Conservation (phyloP, 92 coral and sea anemone species). For the Zoanthus solanderi region DNA sequence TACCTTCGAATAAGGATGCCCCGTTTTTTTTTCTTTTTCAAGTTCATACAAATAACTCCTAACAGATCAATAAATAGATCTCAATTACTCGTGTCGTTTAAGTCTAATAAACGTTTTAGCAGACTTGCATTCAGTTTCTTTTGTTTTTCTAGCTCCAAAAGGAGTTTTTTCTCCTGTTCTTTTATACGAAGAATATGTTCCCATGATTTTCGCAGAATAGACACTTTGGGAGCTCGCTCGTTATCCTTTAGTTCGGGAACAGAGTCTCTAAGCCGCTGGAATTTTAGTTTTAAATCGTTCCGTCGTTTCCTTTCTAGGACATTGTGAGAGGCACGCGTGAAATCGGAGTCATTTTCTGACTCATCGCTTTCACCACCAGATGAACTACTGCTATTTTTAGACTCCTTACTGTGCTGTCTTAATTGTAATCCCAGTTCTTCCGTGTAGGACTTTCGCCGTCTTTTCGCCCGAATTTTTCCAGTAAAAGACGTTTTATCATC, state of each 20-base stretch:
- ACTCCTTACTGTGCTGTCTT: slow-evolving; percentile 66
- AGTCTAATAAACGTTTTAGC: slow-evolving; percentile 80
- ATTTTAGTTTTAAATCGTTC: slow-evolving; percentile 94
- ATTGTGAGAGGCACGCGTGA: slow-evolving; percentile 96
- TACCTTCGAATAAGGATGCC: slow-evolving; percentile 22
- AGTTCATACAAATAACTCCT: slow-evolving; percentile 16
- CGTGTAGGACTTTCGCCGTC: slow-evolving; percentile 68
- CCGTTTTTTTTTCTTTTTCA: not conserved
- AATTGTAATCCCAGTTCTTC: slow-evolving; percentile 65
- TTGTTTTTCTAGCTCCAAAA: slow-evolving; percentile 80
- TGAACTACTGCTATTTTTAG: slow-evolving; percentile 60
- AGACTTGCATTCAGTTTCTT: slow-evolving; percentile 83
- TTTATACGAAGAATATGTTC: slow-evolving; percentile 79
- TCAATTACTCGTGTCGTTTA: slow-evolving; percentile 70
- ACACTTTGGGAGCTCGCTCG: slow-evolving; percentile 95
- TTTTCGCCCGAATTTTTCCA: slow-evolving; percentile 84
- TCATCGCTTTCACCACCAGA: slow-evolving; percentile 92
- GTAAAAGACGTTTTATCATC: slow-evolving; percentile 82
- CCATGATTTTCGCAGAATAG: slow-evolving; percentile 94
- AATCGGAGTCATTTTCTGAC: slow-evolving; percentile 95
- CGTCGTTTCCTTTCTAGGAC: slow-evolving; percentile 96
- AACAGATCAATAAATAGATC: slow-evolving; percentile 15
- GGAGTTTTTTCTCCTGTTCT: slow-evolving; percentile 78
- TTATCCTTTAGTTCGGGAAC: slow-evolving; percentile 96
- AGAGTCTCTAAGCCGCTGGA: slow-evolving; percentile 95